Percentiles rank a stretch among this genome's conserved stretches.
Conservation (phyloP, 2,797 vertebrate genomes). For the Parauchenoglanis punctatus region DNA sequence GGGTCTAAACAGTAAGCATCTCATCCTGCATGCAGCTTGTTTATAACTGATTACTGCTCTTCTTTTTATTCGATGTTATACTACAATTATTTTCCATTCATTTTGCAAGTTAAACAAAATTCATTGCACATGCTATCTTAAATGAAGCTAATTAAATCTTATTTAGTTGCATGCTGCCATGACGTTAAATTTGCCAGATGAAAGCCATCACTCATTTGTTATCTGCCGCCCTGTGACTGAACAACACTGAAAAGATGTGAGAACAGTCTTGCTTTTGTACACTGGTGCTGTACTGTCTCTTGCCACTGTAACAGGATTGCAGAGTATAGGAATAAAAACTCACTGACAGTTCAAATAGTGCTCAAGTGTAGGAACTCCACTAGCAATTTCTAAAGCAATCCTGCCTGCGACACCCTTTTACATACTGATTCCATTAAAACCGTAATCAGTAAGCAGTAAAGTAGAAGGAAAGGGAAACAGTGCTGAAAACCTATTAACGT, state of each 20-base stretch:
- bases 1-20: background rate
- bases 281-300: too few relatives aligned
- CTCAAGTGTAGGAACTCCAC: background rate
- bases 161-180: background rate
- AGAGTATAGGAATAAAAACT: background rate
- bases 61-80: background rate
- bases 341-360: conserved; percentile 6
- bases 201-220: background rate
- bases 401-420: background rate
- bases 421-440: conserved; percentile 38
- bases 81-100: background rate
- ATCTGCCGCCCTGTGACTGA: background rate
- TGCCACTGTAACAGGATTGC: background rate
- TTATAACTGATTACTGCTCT: background rate
- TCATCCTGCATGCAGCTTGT: background rate
- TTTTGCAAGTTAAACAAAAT: background rate
- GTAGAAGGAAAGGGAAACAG: background rate
- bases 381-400: conserved; percentile 25
- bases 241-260: background rate
- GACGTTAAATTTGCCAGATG: background rate
- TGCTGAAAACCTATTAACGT: conserved; percentile 4
- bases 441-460: conserved; percentile 15
- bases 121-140: background rate
- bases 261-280: background rate
- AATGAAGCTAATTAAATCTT: background rate